Evolutionary conservation across 2,113 vertebrate species (phyloP).

Genomic region (Thinocorus orbignyianus): DNA sequence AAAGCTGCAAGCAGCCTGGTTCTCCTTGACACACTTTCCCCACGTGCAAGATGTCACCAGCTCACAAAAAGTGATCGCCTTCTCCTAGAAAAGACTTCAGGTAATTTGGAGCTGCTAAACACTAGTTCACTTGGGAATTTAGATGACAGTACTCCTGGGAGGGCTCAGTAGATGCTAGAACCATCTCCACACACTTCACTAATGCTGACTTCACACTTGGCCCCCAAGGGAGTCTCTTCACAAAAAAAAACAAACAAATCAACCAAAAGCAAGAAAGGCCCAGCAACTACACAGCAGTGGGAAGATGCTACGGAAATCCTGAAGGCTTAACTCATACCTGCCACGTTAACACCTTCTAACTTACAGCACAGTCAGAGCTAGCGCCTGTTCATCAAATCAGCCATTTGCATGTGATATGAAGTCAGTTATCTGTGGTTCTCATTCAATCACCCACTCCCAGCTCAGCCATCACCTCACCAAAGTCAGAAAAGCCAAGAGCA

Average conservation of each 20-base stretch:
- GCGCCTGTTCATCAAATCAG: background rate
- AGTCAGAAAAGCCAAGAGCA: background rate
- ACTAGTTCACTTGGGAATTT: background rate
- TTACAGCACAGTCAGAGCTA: background rate
- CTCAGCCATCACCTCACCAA: background rate
- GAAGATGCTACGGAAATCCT: background rate
- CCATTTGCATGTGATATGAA: background rate
- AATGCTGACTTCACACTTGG: background rate
- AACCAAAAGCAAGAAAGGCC: background rate
- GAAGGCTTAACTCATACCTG: conserved; percentile 8
- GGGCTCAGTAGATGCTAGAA: background rate
- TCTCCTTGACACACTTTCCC: background rate
- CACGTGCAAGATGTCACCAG: background rate
- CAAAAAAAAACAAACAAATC: no score
- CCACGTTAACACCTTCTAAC: background rate
- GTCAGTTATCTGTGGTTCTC: background rate
- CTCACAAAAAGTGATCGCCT: background rate
- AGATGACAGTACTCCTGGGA: background rate
- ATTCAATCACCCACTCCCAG: background rate
- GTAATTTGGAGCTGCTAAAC: background rate
- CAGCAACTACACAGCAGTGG: background rate
- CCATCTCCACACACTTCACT: background rate
- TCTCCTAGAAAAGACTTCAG: background rate
- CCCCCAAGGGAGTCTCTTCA: background rate
- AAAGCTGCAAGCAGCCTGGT: background rate